These are phyloP conservation scores for Lynx canadensis DNA, from an alignment of 2,113 vertebrate species.

Conservation along the genomic window DNA sequence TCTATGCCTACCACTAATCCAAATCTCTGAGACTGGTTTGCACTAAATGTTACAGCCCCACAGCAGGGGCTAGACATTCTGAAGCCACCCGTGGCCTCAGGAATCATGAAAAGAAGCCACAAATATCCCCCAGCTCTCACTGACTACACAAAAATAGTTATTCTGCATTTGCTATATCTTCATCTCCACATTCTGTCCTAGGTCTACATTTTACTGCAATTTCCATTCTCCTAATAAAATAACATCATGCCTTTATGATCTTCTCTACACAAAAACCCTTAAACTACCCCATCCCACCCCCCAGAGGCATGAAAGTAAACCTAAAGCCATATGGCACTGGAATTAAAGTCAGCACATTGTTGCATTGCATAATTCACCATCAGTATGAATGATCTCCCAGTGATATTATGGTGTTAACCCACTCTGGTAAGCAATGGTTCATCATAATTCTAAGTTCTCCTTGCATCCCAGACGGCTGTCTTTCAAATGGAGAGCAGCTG, in stretches of 20 bases:
- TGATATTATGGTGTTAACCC: slow-evolving; percentile 47
- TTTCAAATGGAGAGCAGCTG: slow-evolving; percentile 2
- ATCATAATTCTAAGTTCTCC: background rate
- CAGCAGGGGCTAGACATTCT: background rate
- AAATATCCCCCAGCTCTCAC: background rate
- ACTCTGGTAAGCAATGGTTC: slow-evolving; percentile 39
- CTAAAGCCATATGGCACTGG: slow-evolving; percentile 62
- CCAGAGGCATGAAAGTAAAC: slow-evolving; percentile 64
- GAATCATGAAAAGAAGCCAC: background rate
- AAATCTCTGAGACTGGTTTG: background rate
- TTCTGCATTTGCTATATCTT: slow-evolving; percentile 1
- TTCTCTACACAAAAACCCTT: slow-evolving; percentile 39
- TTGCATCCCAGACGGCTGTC: slow-evolving; percentile 16
- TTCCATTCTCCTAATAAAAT: slow-evolving; percentile 60
- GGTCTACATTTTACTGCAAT: background rate
- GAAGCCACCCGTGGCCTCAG: background rate
- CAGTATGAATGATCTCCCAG: slow-evolving; percentile 49
- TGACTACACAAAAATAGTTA: slow-evolving; percentile 23
- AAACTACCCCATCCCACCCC: background rate
- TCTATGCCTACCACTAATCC: background rate
- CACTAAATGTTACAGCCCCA: background rate
- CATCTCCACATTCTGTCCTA: background rate
- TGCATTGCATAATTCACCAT: slow-evolving; percentile 28
- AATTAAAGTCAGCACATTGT: slow-evolving; percentile 61
- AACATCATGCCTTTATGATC: slow-evolving; percentile 38